Evolutionary conservation across 2,113 vertebrate genomes (phyloP).

Genomic region (Philantomba maxwellii): DNA sequence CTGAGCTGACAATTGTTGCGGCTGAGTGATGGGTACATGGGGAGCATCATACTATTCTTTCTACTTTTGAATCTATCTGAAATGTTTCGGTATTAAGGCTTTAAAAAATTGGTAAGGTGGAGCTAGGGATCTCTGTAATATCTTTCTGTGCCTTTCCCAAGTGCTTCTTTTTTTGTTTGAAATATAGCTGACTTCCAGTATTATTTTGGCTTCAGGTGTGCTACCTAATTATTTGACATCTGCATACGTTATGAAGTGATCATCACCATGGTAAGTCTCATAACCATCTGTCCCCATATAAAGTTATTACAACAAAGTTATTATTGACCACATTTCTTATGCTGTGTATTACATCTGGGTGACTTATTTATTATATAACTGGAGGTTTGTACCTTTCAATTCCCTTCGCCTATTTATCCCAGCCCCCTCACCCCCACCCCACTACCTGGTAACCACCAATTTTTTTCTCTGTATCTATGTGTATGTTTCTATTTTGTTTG

Average conservation of each 20-base stretch:
- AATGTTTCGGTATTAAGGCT: not conserved
- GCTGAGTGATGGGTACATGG: not conserved
- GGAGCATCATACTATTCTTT: not conserved
- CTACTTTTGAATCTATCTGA: not conserved
- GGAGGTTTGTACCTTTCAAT: not conserved
- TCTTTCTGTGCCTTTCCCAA: not conserved
- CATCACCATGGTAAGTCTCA: not conserved
- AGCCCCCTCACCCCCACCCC: accelerated
- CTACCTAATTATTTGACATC: not conserved
- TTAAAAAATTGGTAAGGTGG: not conserved
- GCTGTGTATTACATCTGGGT: not conserved
- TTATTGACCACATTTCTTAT: not conserved
- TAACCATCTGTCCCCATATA: not conserved
- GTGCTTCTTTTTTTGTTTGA: not conserved
- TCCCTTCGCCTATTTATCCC: not conserved
- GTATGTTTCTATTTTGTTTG: not conserved
- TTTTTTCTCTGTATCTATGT: not conserved
- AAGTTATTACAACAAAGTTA: not conserved
- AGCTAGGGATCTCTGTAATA: not conserved
- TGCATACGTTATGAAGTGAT: not conserved
- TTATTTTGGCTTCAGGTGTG: not conserved
- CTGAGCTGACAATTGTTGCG: not conserved
- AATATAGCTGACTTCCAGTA: not conserved
- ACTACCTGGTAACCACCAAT: not conserved
- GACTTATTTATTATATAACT: not conserved